phyloP scores from a whole-genome alignment of 2,888 invertebrate genomes.

The Eristalis pertinax region DNA sequence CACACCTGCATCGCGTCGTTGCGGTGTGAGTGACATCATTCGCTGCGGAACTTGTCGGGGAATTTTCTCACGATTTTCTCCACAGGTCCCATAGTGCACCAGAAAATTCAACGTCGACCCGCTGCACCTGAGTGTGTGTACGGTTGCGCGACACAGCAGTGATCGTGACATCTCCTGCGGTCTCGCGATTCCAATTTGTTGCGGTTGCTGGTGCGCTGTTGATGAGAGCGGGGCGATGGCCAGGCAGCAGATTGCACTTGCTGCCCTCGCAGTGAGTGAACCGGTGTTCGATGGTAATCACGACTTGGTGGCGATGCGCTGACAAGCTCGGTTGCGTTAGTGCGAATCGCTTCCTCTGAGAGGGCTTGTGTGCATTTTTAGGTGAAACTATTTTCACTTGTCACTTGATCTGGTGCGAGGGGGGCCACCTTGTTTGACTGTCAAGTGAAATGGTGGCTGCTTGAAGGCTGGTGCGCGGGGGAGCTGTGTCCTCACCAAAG shows the following conservation, averaged over 20 bases:
- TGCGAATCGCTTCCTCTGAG: neutral
- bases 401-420: neutral
- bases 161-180: slow-evolving; percentile 68
- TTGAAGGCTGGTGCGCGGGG: too few species aligned
- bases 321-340: slow-evolving; percentile 22
- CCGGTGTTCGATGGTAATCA: slow-evolving; percentile 36
- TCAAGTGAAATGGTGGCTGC: neutral
- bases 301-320: slow-evolving; percentile 18
- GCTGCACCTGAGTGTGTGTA: slow-evolving; percentile 28
- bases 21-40: slow-evolving; percentile 50
- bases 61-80: slow-evolving; percentile 44
- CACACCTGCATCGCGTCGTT: slow-evolving; percentile 55
- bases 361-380: neutral
- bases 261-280: slow-evolving; percentile 7
- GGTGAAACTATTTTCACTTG: too few species aligned
- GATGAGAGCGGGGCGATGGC: neutral
- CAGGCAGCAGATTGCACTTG: slow-evolving; percentile 24
- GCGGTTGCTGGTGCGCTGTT: neutral
- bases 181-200: slow-evolving; percentile 55
- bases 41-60: slow-evolving; percentile 11
- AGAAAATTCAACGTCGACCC: slow-evolving; percentile 50
- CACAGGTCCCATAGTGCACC: slow-evolving; percentile 52
- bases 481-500: too few species aligned
- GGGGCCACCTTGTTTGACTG: neutral
- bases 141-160: slow-evolving; percentile 43